Percentiles rank a stretch among this genome's conserved stretches.
Conservation (phyloP, 2,113 vertebrate genomes). For the Lipophrys pholis region DNA sequence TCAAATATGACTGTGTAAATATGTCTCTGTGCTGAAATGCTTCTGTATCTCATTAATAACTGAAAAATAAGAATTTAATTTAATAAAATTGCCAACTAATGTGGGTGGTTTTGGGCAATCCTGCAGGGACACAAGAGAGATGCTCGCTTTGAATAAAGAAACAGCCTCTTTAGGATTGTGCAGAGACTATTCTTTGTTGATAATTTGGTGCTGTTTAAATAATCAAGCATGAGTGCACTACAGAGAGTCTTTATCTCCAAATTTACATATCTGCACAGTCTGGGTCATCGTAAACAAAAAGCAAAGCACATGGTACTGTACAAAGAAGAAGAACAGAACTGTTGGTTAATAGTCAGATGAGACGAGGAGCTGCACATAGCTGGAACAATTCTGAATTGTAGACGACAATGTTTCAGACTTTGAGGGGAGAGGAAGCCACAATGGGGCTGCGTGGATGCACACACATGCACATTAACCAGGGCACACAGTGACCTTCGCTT, state of each 20-base stretch:
- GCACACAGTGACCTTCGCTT: conserved; percentile 19
- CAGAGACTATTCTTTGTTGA: conserved; percentile 37
- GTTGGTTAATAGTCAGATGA: conserved; percentile 11
- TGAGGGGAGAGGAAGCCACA: background rate
- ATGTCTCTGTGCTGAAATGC: background rate
- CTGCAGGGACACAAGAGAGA: conserved; percentile 22
- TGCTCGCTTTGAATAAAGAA: conserved; percentile 30
- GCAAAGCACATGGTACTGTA: background rate
- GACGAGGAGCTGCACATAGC: background rate
- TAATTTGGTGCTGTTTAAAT: conserved; percentile 44
- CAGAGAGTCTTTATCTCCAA: conserved; percentile 39
- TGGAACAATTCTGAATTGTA: background rate
- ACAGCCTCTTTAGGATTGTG: conserved; percentile 27
- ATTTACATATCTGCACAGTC: conserved; percentile 38
- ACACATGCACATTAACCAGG: conserved; percentile 23
- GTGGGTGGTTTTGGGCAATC: conserved; percentile 14
- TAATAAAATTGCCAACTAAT: conserved; percentile 2
- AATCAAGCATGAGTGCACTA: conserved; percentile 35
- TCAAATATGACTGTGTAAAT: background rate
- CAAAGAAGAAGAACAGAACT: background rate
- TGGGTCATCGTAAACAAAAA: conserved; percentile 9
- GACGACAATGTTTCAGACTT: conserved; percentile 9
- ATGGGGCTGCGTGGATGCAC: conserved; percentile 6
- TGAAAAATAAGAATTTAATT: conserved; percentile 13
- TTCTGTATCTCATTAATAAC: conserved; percentile 5